Evolutionary conservation across 2,888 invertebrate genomes (phyloP), one percentile per base, ranked within the genome.

Genomic region (Ornithoptera alexandrae): DNA sequence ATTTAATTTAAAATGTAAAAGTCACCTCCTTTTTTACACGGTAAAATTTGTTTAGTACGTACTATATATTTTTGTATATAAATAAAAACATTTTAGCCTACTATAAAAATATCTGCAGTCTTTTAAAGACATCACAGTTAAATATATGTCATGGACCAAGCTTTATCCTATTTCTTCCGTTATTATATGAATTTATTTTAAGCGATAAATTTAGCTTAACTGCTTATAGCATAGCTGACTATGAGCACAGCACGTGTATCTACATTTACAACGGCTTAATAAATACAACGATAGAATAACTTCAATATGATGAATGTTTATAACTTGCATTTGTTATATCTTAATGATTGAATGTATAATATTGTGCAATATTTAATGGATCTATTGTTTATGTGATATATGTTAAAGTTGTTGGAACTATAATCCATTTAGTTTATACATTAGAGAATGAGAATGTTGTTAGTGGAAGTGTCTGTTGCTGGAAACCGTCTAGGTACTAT

Each of bases 321-420:
- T 69, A 65, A 69, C 69, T 69, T 69, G 69, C 69, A 65, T 61
- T 62, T 46, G 24, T n/a, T 46, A 58, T 53, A 36, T n/a, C 42
- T 46, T 20, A 36, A 50, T 62, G 46, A 42, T 65, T 46, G 64
- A 69, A 61, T 62, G 15, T 59, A n/a, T 24, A 7, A 64, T 65
- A 30, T 69, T 65, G 61, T 65, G 69, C 69, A 69, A 69, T 65
- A 20, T 61, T 39, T 12, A 36, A 50, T 50, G 50, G 17, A 18
- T 50, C 50, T 50, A 15, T 50, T 30, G 30, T 30, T 30, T 30
- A 30, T 50, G 50, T 50, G 18, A 15, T 50, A 18, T 1, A 50
- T 50, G 50, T 50, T 50, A 50, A 15, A 50, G 15, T 50, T 15
- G 18, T 50, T 12, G 18, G 50, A 39, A 39, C 10, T 8, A 39